phyloP scores from a whole-genome alignment of 64 coral and sea anemone species.

The Catalaphyllia jardinei region DNA sequence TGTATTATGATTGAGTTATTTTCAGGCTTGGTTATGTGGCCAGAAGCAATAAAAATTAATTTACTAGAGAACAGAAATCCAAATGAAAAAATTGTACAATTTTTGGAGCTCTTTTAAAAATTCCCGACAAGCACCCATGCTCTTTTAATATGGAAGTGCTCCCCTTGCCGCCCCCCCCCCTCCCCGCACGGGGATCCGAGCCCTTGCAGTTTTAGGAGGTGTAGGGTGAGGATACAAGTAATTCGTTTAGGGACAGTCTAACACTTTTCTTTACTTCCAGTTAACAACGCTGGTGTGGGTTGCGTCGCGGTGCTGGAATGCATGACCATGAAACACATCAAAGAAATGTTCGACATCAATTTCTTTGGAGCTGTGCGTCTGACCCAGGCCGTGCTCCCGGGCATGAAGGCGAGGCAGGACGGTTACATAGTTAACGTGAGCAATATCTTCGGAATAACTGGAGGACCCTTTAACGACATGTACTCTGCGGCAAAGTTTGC shows the following conservation, averaged over 20 bases:
- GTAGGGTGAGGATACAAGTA: no score
- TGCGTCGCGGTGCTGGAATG: constrained; percentile 6
- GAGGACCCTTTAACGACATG: constrained; percentile 32
- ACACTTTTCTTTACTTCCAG: neutral
- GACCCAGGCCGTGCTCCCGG: constrained; percentile 36
- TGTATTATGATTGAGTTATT: no score
- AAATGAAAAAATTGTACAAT: no score
- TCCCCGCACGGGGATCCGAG: no score
- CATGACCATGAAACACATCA: constrained; percentile 19
- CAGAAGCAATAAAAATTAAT: no score
- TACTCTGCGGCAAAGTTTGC: constrained; percentile 58
- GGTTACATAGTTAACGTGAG: constrained; percentile 49
- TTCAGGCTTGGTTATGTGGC: no score
- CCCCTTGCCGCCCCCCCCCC: no score
- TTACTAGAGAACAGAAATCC: no score
- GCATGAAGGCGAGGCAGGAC: constrained; percentile 49
- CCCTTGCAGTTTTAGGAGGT: no score
- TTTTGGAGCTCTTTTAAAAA: no score
- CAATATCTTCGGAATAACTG: constrained; percentile 44
- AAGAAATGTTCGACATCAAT: constrained; percentile 51
- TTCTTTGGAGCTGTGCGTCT: constrained; percentile 50
- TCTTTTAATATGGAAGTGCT: no score
- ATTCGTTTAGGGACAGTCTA: neutral
- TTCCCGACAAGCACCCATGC: no score
- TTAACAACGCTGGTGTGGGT: constrained; percentile 45